A percentile compares a stretch with the other conserved stretches of the same genome.
These are phyloP conservation scores for Ecliptopera silaceata DNA, from an alignment of 2,888 invertebrate species.

Conservation along the genomic window DNA sequence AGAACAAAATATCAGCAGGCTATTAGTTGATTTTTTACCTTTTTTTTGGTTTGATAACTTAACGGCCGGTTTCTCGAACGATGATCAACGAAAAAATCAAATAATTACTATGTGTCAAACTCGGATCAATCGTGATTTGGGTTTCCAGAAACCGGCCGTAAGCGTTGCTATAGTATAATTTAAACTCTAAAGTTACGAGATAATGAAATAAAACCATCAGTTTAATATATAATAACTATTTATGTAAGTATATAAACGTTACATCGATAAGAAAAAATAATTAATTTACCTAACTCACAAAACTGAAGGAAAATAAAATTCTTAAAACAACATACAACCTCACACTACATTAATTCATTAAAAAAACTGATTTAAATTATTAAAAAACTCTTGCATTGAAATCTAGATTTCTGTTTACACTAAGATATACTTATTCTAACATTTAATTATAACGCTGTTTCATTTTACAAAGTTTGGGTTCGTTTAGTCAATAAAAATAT, in stretches of 20 bases:
- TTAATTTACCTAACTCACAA: conserved; percentile 79
- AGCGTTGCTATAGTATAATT: no score
- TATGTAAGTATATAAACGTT: conserved; percentile 83
- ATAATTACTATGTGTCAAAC: no score
- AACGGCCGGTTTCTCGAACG: no score
- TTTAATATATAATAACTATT: conserved; percentile 82
- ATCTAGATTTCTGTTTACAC: conserved; percentile 46
- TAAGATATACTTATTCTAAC: conserved; percentile 57
- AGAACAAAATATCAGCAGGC: no score
- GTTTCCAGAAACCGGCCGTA: no score
- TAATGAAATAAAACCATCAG: conserved; percentile 66
- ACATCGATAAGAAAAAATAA: conserved; percentile 80
- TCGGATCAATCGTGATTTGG: no score
- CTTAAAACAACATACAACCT: conserved; percentile 74
- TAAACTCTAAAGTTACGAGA: not conserved
- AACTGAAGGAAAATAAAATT: conserved; percentile 58
- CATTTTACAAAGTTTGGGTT: conserved; percentile 72
- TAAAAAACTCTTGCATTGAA: conserved; percentile 43
- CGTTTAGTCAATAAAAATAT: conserved; percentile 53
- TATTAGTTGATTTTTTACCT: no score
- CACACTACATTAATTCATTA: conserved; percentile 68
- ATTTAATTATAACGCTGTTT: conserved; percentile 56
- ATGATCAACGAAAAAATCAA: no score
- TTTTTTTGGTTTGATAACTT: no score
- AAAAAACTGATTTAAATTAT: conserved; percentile 56